A percentile compares a stretch with the other conserved stretches of the same genome.
phyloP scores from a whole-genome alignment of 2,888 invertebrate genomes.

The Gryllus longicercus region DNA sequence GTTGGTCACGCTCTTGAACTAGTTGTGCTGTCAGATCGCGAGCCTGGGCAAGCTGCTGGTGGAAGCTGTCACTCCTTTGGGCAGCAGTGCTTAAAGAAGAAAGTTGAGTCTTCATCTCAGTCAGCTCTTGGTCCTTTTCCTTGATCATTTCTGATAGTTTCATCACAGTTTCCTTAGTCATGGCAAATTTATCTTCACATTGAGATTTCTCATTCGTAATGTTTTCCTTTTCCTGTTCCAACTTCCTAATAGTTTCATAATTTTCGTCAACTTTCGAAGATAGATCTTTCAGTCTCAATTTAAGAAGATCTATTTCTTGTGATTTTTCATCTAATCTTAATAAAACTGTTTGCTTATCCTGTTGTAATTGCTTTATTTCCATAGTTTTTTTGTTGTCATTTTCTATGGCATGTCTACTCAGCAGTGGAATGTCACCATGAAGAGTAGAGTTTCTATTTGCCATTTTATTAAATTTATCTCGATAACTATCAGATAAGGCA shows the following conservation, averaged over 20 bases:
- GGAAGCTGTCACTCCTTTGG: constrained; percentile 42
- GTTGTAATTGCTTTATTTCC: no score
- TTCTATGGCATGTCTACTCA: constrained; percentile 30
- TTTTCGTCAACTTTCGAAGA: constrained; percentile 24
- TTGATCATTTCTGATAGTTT: constrained; percentile 47
- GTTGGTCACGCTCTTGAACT: constrained; percentile 59
- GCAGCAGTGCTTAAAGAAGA: constrained; percentile 41
- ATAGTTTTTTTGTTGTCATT: background rate
- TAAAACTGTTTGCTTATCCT: background rate
- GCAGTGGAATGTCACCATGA: constrained; percentile 29
- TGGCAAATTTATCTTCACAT: constrained; percentile 19
- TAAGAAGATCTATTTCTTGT: background rate
- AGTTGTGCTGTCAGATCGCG: constrained; percentile 45
- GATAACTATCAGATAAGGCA: no score
- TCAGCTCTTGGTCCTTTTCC: constrained; percentile 49
- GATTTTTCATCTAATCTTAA: background rate
- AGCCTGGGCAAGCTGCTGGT: constrained; percentile 39
- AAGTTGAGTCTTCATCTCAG: constrained; percentile 47
- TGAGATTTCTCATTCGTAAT: constrained; percentile 23
- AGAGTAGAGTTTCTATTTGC: constrained; percentile 29
- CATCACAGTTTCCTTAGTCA: constrained; percentile 44
- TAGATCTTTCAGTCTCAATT: background rate
- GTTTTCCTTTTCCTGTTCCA: constrained; percentile 23
- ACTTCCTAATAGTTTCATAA: background rate
- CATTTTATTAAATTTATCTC: constrained; percentile 24